These are phyloP conservation scores for Sturmia bella DNA, from an alignment of 2,888 invertebrate genomes.

Conservation along the genomic window DNA sequence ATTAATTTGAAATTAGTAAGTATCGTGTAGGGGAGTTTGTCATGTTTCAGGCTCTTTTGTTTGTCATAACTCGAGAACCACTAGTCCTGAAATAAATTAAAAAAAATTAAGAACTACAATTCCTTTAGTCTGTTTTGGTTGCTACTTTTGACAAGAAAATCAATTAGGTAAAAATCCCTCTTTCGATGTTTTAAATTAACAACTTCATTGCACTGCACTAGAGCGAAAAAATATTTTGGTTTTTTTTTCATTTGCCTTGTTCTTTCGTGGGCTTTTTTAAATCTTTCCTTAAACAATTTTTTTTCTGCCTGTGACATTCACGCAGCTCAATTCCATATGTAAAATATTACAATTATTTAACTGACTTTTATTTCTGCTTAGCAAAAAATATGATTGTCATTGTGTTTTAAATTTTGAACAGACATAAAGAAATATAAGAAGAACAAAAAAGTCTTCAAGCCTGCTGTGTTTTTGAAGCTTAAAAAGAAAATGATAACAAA, in stretches of 20 bases:
- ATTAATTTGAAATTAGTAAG: too few relatives aligned
- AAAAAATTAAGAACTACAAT: too few relatives aligned
- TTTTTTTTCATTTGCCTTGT: slow-evolving; percentile 7
- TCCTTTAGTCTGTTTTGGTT: too few relatives aligned
- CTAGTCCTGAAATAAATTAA: too few relatives aligned
- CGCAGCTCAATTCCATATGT: slow-evolving; percentile 63
- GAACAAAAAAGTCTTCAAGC: neutral
- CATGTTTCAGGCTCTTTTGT: too few relatives aligned
- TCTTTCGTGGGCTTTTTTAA: neutral
- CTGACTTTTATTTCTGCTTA: slow-evolving; percentile 41
- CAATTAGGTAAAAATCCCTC: too few relatives aligned
- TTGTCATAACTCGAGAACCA: too few relatives aligned
- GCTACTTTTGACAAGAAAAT: too few relatives aligned
- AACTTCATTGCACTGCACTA: too few relatives aligned
- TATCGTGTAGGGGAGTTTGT: too few relatives aligned
- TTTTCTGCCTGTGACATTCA: slow-evolving; percentile 39
- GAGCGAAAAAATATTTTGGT: neutral
- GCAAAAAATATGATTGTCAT: slow-evolving; percentile 50
- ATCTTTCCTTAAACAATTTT: slow-evolving; percentile 6
- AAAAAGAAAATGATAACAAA: slow-evolving; percentile 65
- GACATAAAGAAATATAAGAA: neutral
- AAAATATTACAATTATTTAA: slow-evolving; percentile 66
- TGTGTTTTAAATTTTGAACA: slow-evolving; percentile 20
- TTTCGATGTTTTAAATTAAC: too few relatives aligned
- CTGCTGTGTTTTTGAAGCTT: slow-evolving; percentile 65